Percentiles rank a stretch among this genome's conserved stretches.
These are phyloP conservation scores for Arge pagana DNA, from an alignment of 2,888 invertebrate species.

Conservation along the genomic window DNA sequence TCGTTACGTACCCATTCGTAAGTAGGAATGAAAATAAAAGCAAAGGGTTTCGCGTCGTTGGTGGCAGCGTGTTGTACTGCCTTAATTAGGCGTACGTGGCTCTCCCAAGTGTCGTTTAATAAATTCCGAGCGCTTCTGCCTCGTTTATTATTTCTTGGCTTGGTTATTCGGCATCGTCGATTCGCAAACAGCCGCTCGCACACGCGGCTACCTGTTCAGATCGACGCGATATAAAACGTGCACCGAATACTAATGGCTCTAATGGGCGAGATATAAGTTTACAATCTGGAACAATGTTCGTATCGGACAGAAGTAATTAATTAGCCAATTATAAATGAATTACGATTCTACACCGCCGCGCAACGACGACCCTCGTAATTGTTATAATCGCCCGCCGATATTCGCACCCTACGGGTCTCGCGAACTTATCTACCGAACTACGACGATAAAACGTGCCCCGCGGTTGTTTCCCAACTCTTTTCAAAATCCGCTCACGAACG, in stretches of 20 bases:
- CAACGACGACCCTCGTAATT: slow-evolving; percentile 2
- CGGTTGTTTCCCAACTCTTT: too few species aligned
- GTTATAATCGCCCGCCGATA: slow-evolving; percentile 7
- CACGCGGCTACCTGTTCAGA: slow-evolving; percentile 3
- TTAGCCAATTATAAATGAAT: slow-evolving; percentile 17
- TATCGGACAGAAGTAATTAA: slow-evolving; percentile 17
- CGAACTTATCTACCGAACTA: too few species aligned
- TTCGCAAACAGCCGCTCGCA: slow-evolving; percentile 5
- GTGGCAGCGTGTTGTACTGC: too few species aligned
- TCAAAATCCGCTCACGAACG: too few species aligned
- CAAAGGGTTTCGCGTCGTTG: too few species aligned
- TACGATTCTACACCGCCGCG: background rate
- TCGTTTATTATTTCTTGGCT: slow-evolving; percentile 14
- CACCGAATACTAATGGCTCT: slow-evolving; percentile 18
- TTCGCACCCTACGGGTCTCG: background rate
- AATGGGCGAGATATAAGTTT: slow-evolving; percentile 2
- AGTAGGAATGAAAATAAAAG: slow-evolving; percentile 11
- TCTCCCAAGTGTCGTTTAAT: background rate
- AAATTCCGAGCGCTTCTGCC: slow-evolving; percentile 6
- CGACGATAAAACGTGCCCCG: too few species aligned
- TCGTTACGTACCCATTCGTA: too few species aligned
- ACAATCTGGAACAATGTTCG: slow-evolving; percentile 16
- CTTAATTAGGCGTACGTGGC: slow-evolving; percentile 13
- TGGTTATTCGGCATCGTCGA: slow-evolving; percentile 15
- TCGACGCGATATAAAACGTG: slow-evolving; percentile 15